These are phyloP conservation scores for Cyrtodaria siliqua DNA, from an alignment of 2,888 invertebrate species.

Conservation along the genomic window DNA sequence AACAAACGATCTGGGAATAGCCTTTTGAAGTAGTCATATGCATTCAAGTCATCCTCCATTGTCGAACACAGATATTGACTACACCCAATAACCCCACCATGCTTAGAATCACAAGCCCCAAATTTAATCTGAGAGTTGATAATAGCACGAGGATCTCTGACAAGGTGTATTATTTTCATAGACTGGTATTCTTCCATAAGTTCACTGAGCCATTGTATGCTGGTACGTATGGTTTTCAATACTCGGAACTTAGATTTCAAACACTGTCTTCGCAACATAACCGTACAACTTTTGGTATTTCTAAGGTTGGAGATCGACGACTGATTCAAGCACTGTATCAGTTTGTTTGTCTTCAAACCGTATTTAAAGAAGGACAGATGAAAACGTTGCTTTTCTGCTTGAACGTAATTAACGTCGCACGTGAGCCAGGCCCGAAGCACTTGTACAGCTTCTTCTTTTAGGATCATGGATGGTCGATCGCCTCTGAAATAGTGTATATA, in stretches of 20 bases:
- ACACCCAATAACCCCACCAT: constrained; percentile 38
- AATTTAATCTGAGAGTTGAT: constrained; percentile 14
- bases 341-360: constrained; percentile 22
- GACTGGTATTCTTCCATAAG: constrained; percentile 20
- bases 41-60: constrained; percentile 37
- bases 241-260: constrained; percentile 26
- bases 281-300: constrained; percentile 12
- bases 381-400: constrained; percentile 5
- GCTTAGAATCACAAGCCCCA: not conserved
- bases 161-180: constrained; percentile 30
- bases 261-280: constrained; percentile 12
- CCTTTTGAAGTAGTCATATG: constrained; percentile 15
- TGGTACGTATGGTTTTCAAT: constrained; percentile 43
- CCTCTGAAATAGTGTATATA: too few species aligned
- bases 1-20: constrained; percentile 17
- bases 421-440: constrained; percentile 37
- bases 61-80: constrained; percentile 23
- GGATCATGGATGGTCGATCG: constrained; percentile 9
- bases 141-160: constrained; percentile 27
- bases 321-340: constrained; percentile 23
- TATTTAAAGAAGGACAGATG: constrained; percentile 27
- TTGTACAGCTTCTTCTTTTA: constrained; percentile 3
- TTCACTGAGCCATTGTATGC: constrained; percentile 23
- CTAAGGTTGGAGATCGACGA: not conserved
- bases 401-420: constrained; percentile 36